Conservation (phyloP, 2,113 vertebrate species). For the Hassar affinis region DNA sequence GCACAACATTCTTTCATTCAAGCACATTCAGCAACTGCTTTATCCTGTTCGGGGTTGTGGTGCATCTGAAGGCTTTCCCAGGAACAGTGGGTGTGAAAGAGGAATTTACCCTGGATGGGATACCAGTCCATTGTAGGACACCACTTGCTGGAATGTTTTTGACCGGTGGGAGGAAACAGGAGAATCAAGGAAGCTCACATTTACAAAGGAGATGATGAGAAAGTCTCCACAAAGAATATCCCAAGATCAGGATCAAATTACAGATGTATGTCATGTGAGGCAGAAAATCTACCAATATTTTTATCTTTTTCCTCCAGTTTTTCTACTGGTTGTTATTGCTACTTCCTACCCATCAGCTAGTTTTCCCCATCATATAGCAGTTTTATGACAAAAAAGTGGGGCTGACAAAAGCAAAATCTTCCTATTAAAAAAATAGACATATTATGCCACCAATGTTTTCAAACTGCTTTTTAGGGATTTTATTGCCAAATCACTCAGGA, state of each 20-base stretch:
- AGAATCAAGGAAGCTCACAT: neutral
- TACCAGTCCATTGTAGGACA: slow-evolving; percentile 7
- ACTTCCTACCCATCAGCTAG: neutral
- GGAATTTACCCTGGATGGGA: neutral
- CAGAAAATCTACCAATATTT: neutral
- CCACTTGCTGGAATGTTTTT: neutral
- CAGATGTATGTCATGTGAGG: neutral
- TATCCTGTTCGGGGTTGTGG: neutral
- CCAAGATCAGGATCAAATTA: neutral
- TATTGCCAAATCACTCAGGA: neutral
- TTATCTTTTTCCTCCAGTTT: neutral
- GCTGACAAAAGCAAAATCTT: neutral
- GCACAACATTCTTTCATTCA: neutral
- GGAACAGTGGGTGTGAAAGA: neutral
- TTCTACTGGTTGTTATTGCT: neutral
- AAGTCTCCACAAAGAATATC: neutral
- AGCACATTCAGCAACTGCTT: neutral
- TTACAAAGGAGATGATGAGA: neutral
- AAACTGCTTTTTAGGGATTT: neutral
- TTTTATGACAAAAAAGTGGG: neutral
- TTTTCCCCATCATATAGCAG: neutral
- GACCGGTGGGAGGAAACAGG: neutral
- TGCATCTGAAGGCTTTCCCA: slow-evolving; percentile 7
- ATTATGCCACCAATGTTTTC: neutral
- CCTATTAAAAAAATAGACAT: neutral